These are phyloP conservation scores for Latheticus oryzae DNA, from an alignment of 2,888 invertebrate species.

Conservation along the genomic window DNA sequence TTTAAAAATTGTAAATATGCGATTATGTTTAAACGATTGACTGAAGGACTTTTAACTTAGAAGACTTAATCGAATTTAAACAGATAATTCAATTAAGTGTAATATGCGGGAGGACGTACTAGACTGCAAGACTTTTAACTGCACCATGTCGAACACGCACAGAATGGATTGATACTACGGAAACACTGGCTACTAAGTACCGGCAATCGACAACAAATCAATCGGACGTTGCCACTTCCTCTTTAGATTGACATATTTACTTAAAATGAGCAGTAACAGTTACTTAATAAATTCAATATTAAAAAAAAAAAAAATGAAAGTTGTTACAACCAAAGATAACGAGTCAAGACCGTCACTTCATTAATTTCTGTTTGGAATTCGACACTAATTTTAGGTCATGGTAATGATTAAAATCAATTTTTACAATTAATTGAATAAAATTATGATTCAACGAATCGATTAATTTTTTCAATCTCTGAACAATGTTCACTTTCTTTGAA, in stretches of 20 bases:
- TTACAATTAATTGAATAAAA: too few species aligned
- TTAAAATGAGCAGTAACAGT: slow-evolving; percentile 25
- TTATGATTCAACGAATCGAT: neutral
- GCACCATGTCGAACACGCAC: neutral
- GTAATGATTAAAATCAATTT: neutral
- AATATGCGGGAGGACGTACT: slow-evolving; percentile 13
- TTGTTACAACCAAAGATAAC: slow-evolving; percentile 6
- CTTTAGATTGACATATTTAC: slow-evolving; percentile 27
- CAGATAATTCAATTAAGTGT: slow-evolving; percentile 29
- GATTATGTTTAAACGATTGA: neutral
- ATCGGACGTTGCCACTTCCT: slow-evolving; percentile 40
- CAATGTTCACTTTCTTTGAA: too few species aligned
- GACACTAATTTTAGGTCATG: slow-evolving; percentile 1
- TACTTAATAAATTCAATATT: slow-evolving; percentile 13
- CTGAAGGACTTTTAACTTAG: too few species aligned
- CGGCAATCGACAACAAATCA: slow-evolving; percentile 26
- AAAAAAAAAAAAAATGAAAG: slow-evolving; percentile 3
- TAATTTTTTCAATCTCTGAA: neutral
- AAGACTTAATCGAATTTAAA: slow-evolving; percentile 29
- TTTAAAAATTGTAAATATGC: slow-evolving; percentile 16
- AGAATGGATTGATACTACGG: slow-evolving; percentile 11
- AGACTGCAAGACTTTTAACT: slow-evolving; percentile 11
- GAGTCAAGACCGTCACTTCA: slow-evolving; percentile 2
- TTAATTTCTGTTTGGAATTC: neutral
- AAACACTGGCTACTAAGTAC: slow-evolving; percentile 24